Conservation (phyloP, 2,888 invertebrate genomes). For the Bibio marci region DNA sequence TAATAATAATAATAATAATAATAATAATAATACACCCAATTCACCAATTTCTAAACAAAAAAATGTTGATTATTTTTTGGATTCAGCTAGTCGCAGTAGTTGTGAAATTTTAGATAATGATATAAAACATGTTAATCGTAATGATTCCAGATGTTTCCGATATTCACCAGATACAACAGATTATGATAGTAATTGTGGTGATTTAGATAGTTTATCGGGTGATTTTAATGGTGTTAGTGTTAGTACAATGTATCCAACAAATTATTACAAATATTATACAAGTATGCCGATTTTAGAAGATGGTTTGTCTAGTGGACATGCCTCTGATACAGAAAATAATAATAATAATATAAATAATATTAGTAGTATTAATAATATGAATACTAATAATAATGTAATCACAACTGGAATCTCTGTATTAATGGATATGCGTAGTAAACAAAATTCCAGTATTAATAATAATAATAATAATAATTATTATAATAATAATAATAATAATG, state of each 20-base stretch:
- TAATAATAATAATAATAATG: slow-evolving; percentile 24
- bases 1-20: too few species aligned
- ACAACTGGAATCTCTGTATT: not conserved
- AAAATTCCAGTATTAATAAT: not conserved
- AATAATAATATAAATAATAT: slow-evolving; percentile 43
- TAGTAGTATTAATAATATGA: too few species aligned
- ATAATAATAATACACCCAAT: too few species aligned
- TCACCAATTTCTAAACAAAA: not conserved
- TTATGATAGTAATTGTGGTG: slow-evolving; percentile 69
- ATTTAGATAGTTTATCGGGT: slow-evolving; percentile 55
- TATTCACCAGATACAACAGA: slow-evolving; percentile 89
- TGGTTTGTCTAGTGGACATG: slow-evolving; percentile 84
- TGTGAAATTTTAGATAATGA: slow-evolving; percentile 26
- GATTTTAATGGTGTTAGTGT: slow-evolving; percentile 33
- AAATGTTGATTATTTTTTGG: slow-evolving; percentile 28
- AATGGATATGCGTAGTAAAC: not conserved
- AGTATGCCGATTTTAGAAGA: slow-evolving; percentile 88
- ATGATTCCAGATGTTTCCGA: slow-evolving; percentile 40
- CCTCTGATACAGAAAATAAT: slow-evolving; percentile 82
- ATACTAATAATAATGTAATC: slow-evolving; percentile 20
- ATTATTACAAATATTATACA: slow-evolving; percentile 48
- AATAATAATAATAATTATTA: slow-evolving; percentile 1
- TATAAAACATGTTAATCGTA: slow-evolving; percentile 24
- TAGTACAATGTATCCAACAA: slow-evolving; percentile 49
- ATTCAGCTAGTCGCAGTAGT: slow-evolving; percentile 28